phyloP scores from a whole-genome alignment of 2,113 vertebrate genomes.

The Misgurnus mizolepis region DNA sequence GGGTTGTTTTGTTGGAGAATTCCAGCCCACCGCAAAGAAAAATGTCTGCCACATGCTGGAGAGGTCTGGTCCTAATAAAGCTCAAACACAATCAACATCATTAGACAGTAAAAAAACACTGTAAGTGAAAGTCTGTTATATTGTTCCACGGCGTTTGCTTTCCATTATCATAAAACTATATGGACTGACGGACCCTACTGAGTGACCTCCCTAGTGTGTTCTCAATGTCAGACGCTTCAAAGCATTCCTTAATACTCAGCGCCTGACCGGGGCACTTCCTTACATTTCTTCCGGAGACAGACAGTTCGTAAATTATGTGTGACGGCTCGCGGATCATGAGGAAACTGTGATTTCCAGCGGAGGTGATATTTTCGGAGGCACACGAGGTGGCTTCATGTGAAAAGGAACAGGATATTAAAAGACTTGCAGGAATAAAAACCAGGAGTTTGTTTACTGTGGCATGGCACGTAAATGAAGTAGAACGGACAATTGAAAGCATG shows the following conservation, averaged over 20 bases:
- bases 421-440: conserved; percentile 52
- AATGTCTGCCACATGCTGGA: conserved; percentile 69
- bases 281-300: conserved; percentile 44
- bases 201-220: conserved; percentile 38
- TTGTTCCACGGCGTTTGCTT: conserved; percentile 41
- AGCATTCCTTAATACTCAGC: conserved; percentile 58
- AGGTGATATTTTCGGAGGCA: conserved; percentile 26
- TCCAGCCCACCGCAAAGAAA: conserved; percentile 63
- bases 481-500: neutral
- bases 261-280: conserved; percentile 52
- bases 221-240: conserved; percentile 48
- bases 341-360: conserved; percentile 39
- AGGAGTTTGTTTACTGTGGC: conserved; percentile 25
- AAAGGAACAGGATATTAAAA: conserved; percentile 63
- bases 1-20: conserved; percentile 62
- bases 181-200: conserved; percentile 42
- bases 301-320: conserved; percentile 36
- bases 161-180: conserved; percentile 51
- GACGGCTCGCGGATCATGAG: conserved; percentile 26
- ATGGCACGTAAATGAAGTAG: neutral
- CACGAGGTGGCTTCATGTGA: conserved; percentile 14
- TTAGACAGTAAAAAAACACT: conserved; percentile 53
- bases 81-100: conserved; percentile 55
- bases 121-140: conserved; percentile 39
- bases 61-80: conserved; percentile 67